A percentile compares a stretch with the other conserved stretches of the same genome.
Conservation (phyloP, 2,888 invertebrate species). For the Lepeophtheirus nordmannii region DNA sequence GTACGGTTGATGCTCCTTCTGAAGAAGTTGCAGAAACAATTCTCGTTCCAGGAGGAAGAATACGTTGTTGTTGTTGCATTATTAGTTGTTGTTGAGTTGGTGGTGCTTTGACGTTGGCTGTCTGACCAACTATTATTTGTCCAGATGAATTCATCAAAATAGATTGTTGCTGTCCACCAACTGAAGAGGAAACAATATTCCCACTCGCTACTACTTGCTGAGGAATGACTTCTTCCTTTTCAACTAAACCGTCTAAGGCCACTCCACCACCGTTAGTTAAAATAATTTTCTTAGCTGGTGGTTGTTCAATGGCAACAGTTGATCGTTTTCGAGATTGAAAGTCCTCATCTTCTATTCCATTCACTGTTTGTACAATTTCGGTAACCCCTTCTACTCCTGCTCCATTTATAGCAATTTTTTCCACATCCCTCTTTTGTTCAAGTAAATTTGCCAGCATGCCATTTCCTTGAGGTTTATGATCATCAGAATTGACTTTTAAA, state of each 20-base stretch:
- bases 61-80: background rate
- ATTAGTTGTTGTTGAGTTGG: no score
- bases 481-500: constrained; percentile 15
- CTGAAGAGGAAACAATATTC: no score
- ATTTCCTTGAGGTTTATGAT: constrained; percentile 28
- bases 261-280: background rate
- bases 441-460: constrained; percentile 62
- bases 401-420: background rate
- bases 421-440: constrained; percentile 50
- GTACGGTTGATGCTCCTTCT: constrained; percentile 25
- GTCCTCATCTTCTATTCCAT: background rate
- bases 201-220: background rate
- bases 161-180: no score
- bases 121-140: no score
- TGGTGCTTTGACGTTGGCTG: no score
- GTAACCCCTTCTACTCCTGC: background rate
- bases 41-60: background rate
- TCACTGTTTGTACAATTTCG: background rate
- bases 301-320: background rate
- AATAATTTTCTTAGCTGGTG: background rate
- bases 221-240: background rate
- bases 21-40: constrained; percentile 23
- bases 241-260: background rate
- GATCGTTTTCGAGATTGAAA: background rate
- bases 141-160: no score